Percentiles rank a stretch among this genome's conserved stretches.
Evolutionary conservation across 2,797 vertebrate genomes (phyloP).

Genomic region (Echeneis naucrates): DNA sequence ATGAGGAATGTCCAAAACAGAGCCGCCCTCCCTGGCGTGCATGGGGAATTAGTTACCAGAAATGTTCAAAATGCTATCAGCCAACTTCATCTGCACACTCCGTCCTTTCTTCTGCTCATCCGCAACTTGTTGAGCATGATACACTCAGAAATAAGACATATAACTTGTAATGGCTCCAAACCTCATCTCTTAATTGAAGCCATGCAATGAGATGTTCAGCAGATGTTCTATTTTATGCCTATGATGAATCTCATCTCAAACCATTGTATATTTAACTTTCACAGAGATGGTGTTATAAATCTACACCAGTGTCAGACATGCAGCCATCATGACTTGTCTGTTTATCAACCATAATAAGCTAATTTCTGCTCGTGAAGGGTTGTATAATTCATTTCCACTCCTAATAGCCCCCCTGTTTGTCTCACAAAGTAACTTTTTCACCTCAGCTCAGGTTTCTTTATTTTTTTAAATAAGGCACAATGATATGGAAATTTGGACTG

Average conservation of each 20-base stretch:
- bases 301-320: background rate
- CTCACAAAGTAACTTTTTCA: background rate
- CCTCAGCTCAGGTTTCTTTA: constrained; percentile 10
- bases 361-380: background rate
- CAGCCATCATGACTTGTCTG: background rate
- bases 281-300: constrained; percentile 25
- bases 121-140: background rate
- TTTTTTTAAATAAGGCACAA: no score
- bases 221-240: constrained; percentile 40
- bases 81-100: constrained; percentile 21
- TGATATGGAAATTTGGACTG: constrained; percentile 18
- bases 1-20: constrained; percentile 54
- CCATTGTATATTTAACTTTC: constrained; percentile 5
- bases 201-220: constrained; percentile 45
- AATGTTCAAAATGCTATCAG: constrained; percentile 23
- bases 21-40: constrained; percentile 17
- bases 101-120: background rate
- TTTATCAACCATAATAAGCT: constrained; percentile 19
- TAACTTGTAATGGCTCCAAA: constrained; percentile 6
- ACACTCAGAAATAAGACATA: constrained; percentile 21
- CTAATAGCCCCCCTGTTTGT: constrained; percentile 22
- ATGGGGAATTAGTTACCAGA: constrained; percentile 36
- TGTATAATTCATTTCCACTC: constrained; percentile 9
- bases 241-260: constrained; percentile 4
- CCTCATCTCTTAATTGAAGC: constrained; percentile 31